These are phyloP conservation scores for Urocynchramus pylzowi DNA, from an alignment of 2,113 vertebrate species.

Conservation along the genomic window DNA sequence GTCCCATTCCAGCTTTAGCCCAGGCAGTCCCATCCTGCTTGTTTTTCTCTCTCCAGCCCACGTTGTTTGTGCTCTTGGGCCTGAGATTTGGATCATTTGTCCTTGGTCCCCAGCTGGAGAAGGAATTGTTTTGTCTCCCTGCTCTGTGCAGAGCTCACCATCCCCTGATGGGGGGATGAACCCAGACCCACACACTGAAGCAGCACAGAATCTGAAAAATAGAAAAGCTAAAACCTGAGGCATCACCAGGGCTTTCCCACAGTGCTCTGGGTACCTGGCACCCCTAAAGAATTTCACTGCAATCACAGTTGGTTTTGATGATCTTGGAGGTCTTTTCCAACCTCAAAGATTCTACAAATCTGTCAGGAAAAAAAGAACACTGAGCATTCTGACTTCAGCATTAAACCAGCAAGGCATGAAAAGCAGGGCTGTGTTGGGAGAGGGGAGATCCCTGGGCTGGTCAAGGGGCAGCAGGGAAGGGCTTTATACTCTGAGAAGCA, in stretches of 20 bases:
- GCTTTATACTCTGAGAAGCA: background rate
- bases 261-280: fast-evolving
- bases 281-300: background rate
- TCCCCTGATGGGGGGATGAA: background rate
- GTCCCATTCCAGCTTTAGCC: background rate
- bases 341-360: background rate
- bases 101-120: background rate
- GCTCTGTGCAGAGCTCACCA: background rate
- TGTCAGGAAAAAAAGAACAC: background rate
- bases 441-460: background rate
- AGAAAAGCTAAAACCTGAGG: background rate
- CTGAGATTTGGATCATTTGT: background rate
- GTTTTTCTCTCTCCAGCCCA: no score
- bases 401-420: background rate
- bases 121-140: background rate
- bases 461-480: background rate
- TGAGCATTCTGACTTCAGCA: background rate
- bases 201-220: background rate
- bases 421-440: background rate
- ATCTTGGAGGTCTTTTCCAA: background rate
- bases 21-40: no score
- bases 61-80: no score
- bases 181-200: background rate
- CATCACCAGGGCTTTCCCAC: background rate
- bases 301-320: background rate